Evolutionary conservation across 1,140 invertebrate species (phyloP).

Genomic region (Atopsyche davidsoni): DNA sequence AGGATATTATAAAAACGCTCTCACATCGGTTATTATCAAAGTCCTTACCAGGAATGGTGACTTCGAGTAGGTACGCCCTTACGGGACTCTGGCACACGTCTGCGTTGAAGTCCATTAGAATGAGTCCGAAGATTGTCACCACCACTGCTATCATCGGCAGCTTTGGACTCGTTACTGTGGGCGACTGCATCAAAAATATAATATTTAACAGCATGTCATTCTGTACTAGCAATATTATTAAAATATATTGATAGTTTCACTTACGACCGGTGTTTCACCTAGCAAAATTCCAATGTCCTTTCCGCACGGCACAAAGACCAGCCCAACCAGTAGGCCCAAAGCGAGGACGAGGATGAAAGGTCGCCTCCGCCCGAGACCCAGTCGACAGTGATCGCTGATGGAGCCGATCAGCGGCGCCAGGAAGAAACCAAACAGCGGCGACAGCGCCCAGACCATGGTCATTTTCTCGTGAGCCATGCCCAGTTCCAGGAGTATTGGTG

Average conservation of each 20-base stretch:
- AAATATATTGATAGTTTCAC: no score
- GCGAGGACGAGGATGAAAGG: constrained; percentile 74
- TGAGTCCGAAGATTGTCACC: constrained; percentile 76
- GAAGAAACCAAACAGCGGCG: constrained; percentile 73
- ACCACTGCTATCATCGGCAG: constrained; percentile 62
- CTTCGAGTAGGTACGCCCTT: constrained; percentile 75
- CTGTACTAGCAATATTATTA: no score
- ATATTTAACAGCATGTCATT: no score
- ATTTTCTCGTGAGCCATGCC: constrained; percentile 69
- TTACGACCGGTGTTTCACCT: constrained; percentile 60
- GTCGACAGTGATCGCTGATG: constrained; percentile 68
- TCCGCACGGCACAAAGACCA: constrained; percentile 70
- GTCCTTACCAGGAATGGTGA: constrained; percentile 64
- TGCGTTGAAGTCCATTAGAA: constrained; percentile 76
- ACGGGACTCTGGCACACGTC: constrained; percentile 80
- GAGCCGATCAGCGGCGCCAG: constrained; percentile 76
- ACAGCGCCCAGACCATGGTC: constrained; percentile 79
- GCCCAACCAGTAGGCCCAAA: constrained; percentile 64
- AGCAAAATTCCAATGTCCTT: constrained; percentile 59
- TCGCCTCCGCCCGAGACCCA: constrained; percentile 61
- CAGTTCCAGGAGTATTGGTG: constrained; percentile 72
- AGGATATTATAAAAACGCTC: neutral
- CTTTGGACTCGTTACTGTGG: no score
- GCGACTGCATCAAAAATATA: no score
- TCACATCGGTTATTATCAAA: constrained; percentile 1